Evolutionary conservation across 92 coral and sea anemone genomes (phyloP), one percentile per base, ranked within the genome.

Genomic region (Bergia sp.): DNA sequence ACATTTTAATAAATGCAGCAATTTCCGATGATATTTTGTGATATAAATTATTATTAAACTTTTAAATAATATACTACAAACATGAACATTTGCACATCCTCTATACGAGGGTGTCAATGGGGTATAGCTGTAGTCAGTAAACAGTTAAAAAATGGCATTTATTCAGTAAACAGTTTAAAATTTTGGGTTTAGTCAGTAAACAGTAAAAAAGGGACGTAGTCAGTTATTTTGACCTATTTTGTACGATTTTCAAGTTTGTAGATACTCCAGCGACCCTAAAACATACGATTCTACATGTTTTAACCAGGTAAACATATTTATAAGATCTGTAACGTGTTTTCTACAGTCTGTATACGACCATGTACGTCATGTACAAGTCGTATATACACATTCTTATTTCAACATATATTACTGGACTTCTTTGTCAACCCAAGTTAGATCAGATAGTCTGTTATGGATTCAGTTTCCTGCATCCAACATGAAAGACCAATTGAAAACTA

Each of bases 111-210:
- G n/a, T 57, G 65, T 57, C 65, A 57, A 13, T 57, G 81, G 29
- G 81, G 61, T 77, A 44, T 77, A 77, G 61, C 81, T 77, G 61
- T 77, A 18, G 61, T 77, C 79, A 76, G 79, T 76, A 76, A 49
- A 76, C 79, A 76, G 55, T 76, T 76, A 76, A 7, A 41, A 76
- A 76, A 74, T 37, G 38, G 36, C 8, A 76, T 76, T 76, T 76
- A 76, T 50, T 76, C 79, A 76, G 79, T 44, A 44, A 77, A 44
- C 81, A 77, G 38, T 77, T 43, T 44, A 44, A 77, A 77, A 43
- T 41, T 29, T 44, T 43, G 61, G 81, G 57, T 44, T 77, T 77
- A 42, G 40, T 77, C 81, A 77, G 29, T 77, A 76, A 76, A 43
- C 45, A 42, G 50, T 77, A 44, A 77, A 43, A 77, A 77, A 77